phyloP scores from a whole-genome alignment of 2,797 vertebrate species.

The Salarias fasciatus region DNA sequence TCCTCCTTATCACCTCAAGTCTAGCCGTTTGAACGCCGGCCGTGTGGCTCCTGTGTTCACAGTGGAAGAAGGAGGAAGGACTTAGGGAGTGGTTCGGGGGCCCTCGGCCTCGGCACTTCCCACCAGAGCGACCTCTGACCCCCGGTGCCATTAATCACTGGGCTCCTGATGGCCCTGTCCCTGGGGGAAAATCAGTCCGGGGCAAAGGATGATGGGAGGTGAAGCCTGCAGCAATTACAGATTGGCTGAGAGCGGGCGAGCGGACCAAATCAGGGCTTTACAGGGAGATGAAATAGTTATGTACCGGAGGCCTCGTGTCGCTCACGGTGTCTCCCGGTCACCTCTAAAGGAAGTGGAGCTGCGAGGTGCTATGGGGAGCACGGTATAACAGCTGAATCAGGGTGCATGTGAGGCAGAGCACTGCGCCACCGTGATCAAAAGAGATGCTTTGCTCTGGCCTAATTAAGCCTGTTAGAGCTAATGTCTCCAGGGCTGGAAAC shows the following conservation, averaged over 20 bases:
- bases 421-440: conserved; percentile 60
- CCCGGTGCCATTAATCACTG: conserved; percentile 92
- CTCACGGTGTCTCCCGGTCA: not conserved
- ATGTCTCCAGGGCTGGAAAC: conserved; percentile 69
- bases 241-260: conserved; percentile 59
- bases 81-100: conserved; percentile 74
- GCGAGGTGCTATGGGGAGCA: conserved; percentile 1
- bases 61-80: conserved; percentile 80
- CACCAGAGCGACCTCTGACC: conserved; percentile 92
- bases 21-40: conserved; percentile 51
- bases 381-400: conserved; percentile 3
- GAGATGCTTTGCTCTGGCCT: conserved; percentile 52
- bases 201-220: conserved; percentile 85
- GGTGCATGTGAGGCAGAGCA: conserved; percentile 10
- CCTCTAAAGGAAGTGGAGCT: not conserved
- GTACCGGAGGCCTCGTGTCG: conserved; percentile 25
- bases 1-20: conserved; percentile 57
- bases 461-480: conserved; percentile 73
- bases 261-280: conserved; percentile 70
- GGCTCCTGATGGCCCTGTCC: conserved; percentile 94
- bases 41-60: conserved; percentile 51
- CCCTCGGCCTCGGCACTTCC: conserved; percentile 87
- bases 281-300: conserved; percentile 55
- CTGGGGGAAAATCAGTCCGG: conserved; percentile 86
- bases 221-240: conserved; percentile 82